Evolutionary conservation across 2,888 invertebrate species (phyloP).

Genomic region (Darwinula stevensoni): DNA sequence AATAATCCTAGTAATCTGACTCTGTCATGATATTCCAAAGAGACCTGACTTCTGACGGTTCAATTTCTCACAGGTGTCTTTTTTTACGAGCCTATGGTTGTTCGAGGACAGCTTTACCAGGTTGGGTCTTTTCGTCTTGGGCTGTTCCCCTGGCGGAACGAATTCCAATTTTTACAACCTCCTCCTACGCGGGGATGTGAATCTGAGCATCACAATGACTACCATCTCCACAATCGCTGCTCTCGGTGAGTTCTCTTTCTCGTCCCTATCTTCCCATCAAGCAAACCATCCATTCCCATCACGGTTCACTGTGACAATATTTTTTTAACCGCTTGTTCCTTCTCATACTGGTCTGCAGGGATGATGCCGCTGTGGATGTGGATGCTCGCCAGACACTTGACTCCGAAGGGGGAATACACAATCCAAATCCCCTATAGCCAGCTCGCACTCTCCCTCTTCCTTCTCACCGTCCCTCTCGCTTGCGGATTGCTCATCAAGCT

Average conservation of each 20-base stretch:
- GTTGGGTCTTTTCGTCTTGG: constrained; percentile 19
- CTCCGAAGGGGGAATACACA: constrained; percentile 10
- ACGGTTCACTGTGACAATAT: too few relatives aligned
- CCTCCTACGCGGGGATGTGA: constrained; percentile 21
- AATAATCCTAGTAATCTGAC: too few relatives aligned
- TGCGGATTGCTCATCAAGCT: constrained; percentile 17
- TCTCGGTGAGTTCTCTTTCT: constrained; percentile 15
- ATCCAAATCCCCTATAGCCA: constrained; percentile 16
- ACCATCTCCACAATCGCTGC: constrained; percentile 20
- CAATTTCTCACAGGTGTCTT: too few relatives aligned
- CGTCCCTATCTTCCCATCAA: too few relatives aligned
- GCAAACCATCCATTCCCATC: too few relatives aligned
- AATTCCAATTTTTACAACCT: constrained; percentile 22
- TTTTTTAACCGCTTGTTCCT: too few relatives aligned
- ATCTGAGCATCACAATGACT: constrained; percentile 23
- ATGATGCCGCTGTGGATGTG: constrained; percentile 23
- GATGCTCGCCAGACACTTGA: constrained; percentile 17
- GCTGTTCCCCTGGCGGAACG: constrained; percentile 21
- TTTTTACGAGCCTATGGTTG: too few relatives aligned
- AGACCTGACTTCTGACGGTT: too few relatives aligned
- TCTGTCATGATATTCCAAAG: constrained; percentile 5
- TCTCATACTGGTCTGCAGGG: constrained; percentile 13
- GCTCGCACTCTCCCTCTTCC: constrained; percentile 17
- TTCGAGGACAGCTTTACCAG: constrained; percentile 11
- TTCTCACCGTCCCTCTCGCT: constrained; percentile 18